Evolutionary conservation across 2,797 vertebrate genomes (phyloP).

Genomic region (Oryzias sinensis): DNA sequence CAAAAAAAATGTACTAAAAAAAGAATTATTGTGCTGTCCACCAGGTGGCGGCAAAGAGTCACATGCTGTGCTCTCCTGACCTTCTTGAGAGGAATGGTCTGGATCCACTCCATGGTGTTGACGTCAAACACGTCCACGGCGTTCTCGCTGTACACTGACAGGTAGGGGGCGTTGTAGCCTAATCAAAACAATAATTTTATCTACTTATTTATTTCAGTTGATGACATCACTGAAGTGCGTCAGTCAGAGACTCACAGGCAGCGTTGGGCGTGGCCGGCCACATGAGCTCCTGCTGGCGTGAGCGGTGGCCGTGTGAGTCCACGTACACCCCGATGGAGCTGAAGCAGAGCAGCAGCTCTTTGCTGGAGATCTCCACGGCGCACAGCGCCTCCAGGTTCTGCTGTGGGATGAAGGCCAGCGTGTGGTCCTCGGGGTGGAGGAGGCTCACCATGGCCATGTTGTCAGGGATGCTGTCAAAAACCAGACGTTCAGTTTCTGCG

Average conservation of each 20-base stretch:
- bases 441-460: conserved; percentile 83
- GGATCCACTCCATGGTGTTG: conserved; percentile 99
- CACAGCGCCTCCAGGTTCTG: conserved; percentile 89
- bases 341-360: conserved; percentile 98
- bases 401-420: conserved; percentile 91
- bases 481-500: neutral
- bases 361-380: conserved; percentile 95
- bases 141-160: conserved; percentile 98
- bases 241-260: conserved; percentile 86
- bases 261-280: conserved; percentile 92
- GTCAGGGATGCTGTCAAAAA: conserved; percentile 76
- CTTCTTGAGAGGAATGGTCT: conserved; percentile 97
- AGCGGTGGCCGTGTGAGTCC: conserved; percentile 95
- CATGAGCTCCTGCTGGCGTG: conserved; percentile 97
- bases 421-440: conserved; percentile 93
- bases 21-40: conserved; percentile 13
- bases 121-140: conserved; percentile 95
- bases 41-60: conserved; percentile 42
- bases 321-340: conserved; percentile 93
- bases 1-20: too few relatives aligned
- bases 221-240: too few relatives aligned
- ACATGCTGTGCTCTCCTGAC: conserved; percentile 60
- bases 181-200: conserved; percentile 7
- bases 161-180: conserved; percentile 98
- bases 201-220: too few relatives aligned